phyloP scores from a whole-genome alignment of 2,888 invertebrate species.

The Cylloceria caligata region DNA sequence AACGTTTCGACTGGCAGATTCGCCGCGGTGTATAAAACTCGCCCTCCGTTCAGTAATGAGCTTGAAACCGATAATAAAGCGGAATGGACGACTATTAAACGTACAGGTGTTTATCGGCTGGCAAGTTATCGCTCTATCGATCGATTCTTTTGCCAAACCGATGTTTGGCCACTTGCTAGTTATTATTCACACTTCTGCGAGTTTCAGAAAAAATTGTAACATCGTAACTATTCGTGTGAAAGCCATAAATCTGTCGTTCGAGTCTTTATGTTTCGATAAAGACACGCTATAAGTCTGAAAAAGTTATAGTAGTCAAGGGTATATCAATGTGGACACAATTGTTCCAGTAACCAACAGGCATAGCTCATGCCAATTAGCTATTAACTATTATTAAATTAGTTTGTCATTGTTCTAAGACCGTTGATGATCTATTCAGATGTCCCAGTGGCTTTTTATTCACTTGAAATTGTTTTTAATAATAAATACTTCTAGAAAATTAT shows the following conservation, averaged over 20 bases:
- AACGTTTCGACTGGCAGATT: slow-evolving; percentile 52
- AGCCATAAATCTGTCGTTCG: neutral
- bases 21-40: slow-evolving; percentile 46
- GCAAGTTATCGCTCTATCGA: slow-evolving; percentile 47
- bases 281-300: too few relatives aligned
- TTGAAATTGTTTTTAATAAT: too few relatives aligned
- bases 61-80: slow-evolving; percentile 68
- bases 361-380: neutral
- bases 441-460: too few relatives aligned
- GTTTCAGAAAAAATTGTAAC: neutral
- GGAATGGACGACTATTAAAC: slow-evolving; percentile 73
- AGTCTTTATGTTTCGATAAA: neutral
- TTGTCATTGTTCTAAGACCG: too few relatives aligned
- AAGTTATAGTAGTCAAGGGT: too few relatives aligned
- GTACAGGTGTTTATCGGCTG: slow-evolving; percentile 73
- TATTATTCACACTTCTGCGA: slow-evolving; percentile 21
- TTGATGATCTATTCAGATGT: neutral
- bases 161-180: slow-evolving; percentile 1
- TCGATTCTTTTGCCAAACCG: slow-evolving; percentile 33
- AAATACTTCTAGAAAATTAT: neutral
- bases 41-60: slow-evolving; percentile 64
- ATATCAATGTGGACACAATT: too few relatives aligned
- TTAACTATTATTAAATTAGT: neutral
- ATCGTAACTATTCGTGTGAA: neutral
- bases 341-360: too few relatives aligned